phyloP scores from a whole-genome alignment of 2,113 vertebrate species.

The Pelecanus crispus region DNA sequence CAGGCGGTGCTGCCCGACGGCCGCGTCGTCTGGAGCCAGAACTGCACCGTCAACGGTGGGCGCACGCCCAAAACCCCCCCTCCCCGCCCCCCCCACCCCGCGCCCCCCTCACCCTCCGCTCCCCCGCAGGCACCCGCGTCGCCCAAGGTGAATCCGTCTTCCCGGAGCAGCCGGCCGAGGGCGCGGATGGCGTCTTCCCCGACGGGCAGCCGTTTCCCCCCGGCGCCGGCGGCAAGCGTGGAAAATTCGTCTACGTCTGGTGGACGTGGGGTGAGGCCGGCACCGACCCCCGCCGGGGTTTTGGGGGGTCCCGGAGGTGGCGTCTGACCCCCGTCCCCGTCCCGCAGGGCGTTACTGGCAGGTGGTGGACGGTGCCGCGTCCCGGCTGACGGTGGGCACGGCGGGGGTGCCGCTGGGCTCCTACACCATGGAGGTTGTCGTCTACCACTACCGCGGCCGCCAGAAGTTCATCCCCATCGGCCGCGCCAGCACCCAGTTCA shows the following conservation, averaged over 20 bases:
- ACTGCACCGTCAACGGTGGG: slow-evolving; percentile 83
- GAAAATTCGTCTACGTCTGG: slow-evolving; percentile 89
- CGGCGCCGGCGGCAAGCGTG: slow-evolving; percentile 55
- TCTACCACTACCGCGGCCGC: slow-evolving; percentile 85
- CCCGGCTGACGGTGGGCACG: slow-evolving; percentile 81
- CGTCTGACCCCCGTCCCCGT: rapidly evolving
- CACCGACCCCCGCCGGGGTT: rapidly evolving
- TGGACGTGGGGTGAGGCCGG: slow-evolving; percentile 83
- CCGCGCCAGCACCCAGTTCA: slow-evolving; percentile 78
- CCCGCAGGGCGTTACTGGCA: slow-evolving; percentile 87
- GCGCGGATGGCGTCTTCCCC: slow-evolving; percentile 75
- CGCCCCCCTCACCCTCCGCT: neutral
- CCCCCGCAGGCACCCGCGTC: slow-evolving; percentile 74
- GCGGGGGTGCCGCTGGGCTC: slow-evolving; percentile 79
- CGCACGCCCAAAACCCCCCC: neutral
- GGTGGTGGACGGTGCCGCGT: slow-evolving; percentile 84
- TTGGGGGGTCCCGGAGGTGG: rapidly evolving
- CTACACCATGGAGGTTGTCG: slow-evolving; percentile 88
- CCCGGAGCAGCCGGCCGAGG: slow-evolving; percentile 51
- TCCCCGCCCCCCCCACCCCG: rapidly evolving
- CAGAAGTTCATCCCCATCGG: slow-evolving; percentile 87
- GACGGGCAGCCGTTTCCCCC: slow-evolving; percentile 77
- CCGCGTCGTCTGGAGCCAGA: slow-evolving; percentile 81
- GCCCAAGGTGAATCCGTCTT: slow-evolving; percentile 81
- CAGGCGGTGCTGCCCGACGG: slow-evolving; percentile 82